Percentiles rank a stretch among this genome's conserved stretches.
These are phyloP conservation scores for Lerista edwardsae DNA, from an alignment of 2,797 vertebrate genomes.

Conservation along the genomic window DNA sequence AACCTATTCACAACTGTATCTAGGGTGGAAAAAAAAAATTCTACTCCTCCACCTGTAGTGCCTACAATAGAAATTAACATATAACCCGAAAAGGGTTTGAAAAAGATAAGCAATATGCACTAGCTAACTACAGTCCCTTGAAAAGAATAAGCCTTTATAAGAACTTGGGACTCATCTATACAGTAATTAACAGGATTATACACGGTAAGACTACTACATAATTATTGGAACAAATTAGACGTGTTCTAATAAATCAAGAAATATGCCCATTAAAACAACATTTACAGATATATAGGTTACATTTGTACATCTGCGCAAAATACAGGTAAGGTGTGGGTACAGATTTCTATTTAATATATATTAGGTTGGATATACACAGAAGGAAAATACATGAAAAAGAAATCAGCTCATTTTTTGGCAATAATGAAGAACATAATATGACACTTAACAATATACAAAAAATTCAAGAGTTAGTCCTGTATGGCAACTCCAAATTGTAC, in stretches of 20 bases:
- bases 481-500: neutral
- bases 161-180: neutral
- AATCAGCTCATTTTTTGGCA: neutral
- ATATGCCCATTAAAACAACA: neutral
- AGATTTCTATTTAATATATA: neutral
- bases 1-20: neutral
- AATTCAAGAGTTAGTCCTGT: neutral
- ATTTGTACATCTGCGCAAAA: neutral
- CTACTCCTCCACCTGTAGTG: neutral
- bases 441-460: neutral
- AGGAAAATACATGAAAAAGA: neutral
- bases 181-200: neutral
- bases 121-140: conserved; percentile 12
- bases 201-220: neutral
- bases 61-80: neutral
- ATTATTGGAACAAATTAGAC: neutral
- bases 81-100: conserved; percentile 11
- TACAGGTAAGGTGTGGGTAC: neutral
- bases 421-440: neutral
- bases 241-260: accelerated
- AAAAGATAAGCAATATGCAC: neutral
- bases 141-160: neutral
- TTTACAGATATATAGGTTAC: no score
- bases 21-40: neutral
- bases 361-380: neutral